Evolutionary conservation across 2,888 invertebrate species (phyloP).

Genomic region (Metalampra italica): DNA sequence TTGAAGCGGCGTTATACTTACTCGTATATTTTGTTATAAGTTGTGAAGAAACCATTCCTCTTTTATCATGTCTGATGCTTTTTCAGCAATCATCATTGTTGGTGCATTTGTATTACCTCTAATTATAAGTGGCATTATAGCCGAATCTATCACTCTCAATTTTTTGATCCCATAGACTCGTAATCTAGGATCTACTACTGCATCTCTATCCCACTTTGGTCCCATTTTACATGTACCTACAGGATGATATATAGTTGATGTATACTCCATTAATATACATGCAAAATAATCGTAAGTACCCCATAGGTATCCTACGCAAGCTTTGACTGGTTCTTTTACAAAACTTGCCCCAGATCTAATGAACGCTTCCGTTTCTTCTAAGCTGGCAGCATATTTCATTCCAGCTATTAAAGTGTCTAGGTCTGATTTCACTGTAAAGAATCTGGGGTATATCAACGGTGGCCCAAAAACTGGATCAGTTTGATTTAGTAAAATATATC

Average conservation of each 20-base stretch:
- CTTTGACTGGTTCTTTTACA: constrained; percentile 77
- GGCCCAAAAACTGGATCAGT: constrained; percentile 84
- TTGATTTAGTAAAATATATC: constrained; percentile 79
- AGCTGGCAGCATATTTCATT: constrained; percentile 75
- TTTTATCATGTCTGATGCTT: constrained; percentile 87
- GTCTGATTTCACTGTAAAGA: constrained; percentile 82
- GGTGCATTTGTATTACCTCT: constrained; percentile 91
- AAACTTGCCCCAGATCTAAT: constrained; percentile 74
- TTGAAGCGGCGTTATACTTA: too few species aligned
- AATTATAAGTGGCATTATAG: constrained; percentile 81
- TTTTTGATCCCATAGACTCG: constrained; percentile 80
- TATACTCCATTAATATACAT: constrained; percentile 82
- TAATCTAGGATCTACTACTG: constrained; percentile 82
- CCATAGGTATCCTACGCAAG: constrained; percentile 76
- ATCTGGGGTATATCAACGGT: constrained; percentile 86
- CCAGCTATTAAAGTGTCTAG: constrained; percentile 79
- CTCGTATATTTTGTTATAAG: neutral
- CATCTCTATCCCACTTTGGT: constrained; percentile 76
- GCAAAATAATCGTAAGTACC: constrained; percentile 82
- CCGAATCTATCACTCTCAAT: constrained; percentile 83
- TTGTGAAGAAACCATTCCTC: constrained; percentile 57
- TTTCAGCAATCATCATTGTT: constrained; percentile 91
- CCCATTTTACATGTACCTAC: constrained; percentile 86
- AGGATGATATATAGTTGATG: constrained; percentile 84
- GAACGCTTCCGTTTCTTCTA: constrained; percentile 80